Conservation (phyloP, 2,888 invertebrate genomes). For the Meiosimyza decipiens region DNA sequence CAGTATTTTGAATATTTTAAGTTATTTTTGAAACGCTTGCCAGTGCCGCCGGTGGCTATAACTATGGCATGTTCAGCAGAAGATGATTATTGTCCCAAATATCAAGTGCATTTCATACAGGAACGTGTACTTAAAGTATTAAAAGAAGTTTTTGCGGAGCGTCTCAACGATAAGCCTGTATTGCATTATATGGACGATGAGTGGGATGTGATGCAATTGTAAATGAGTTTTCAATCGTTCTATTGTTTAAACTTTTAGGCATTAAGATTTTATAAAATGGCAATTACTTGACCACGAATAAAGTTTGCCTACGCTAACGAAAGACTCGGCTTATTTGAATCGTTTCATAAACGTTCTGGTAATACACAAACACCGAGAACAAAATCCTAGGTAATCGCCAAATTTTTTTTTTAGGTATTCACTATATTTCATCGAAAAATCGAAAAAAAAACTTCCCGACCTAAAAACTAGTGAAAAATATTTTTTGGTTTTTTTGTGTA, state of each 20-base stretch:
- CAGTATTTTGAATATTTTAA: conserved; percentile 72
- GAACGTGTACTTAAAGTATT: conserved; percentile 73
- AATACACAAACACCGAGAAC: no score
- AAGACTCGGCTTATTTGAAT: no score
- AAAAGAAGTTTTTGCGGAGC: conserved; percentile 62
- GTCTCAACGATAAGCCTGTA: conserved; percentile 61
- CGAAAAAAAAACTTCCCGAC: no score
- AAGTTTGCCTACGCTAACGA: not conserved
- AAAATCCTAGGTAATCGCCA: no score
- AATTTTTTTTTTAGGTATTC: no score
- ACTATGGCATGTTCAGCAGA: conserved; percentile 87
- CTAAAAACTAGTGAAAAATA: no score
- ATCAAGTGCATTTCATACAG: conserved; percentile 86
- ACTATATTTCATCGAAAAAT: no score
- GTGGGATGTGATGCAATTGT: conserved; percentile 65
- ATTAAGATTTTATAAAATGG: not conserved
- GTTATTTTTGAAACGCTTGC: conserved; percentile 71
- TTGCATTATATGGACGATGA: conserved; percentile 62
- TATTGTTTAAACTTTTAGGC: not conserved
- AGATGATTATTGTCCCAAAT: conserved; percentile 89
- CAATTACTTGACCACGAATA: not conserved
- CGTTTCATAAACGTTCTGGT: no score
- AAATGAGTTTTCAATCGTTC: conserved; percentile 32
- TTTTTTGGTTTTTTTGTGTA: no score
- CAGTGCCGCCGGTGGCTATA: conserved; percentile 72